phyloP scores from a whole-genome alignment of 2,113 vertebrate genomes.

The Amazona guildingii region DNA sequence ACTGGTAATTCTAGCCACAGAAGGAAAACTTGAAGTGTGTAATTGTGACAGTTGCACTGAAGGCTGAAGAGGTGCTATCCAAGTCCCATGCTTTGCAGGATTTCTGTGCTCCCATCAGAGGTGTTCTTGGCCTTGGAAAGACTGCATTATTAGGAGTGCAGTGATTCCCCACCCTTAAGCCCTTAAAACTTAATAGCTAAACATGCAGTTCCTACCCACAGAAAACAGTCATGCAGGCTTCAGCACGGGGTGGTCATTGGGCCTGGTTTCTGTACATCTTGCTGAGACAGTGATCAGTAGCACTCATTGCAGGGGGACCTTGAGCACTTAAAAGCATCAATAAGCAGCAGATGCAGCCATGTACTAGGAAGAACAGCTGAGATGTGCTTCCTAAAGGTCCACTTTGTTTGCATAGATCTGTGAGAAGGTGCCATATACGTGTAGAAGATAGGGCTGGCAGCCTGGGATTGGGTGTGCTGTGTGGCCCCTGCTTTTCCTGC shows the following conservation, averaged over 20 bases:
- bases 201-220: accelerated
- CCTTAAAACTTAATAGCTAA: not conserved
- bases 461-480: not conserved
- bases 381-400: not conserved
- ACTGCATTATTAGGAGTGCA: no score
- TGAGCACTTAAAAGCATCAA: not conserved
- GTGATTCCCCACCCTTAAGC: not conserved
- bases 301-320: not conserved
- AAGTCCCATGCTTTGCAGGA: not conserved
- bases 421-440: not conserved
- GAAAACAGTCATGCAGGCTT: not conserved
- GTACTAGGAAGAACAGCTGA: not conserved
- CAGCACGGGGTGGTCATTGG: not conserved
- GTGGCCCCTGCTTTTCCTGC: accelerated
- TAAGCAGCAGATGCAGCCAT: not conserved
- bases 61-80: not conserved
- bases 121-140: not conserved
- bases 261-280: not conserved
- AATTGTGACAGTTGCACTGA: not conserved
- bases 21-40: not conserved
- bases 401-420: accelerated
- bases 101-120: not conserved
- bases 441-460: not conserved
- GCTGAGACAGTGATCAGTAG: not conserved
- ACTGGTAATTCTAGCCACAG: not conserved